Percentiles rank a stretch among this genome's conserved stretches.
phyloP scores from a whole-genome alignment of 2,113 vertebrate species.

The Chlamydotis undulata region DNA sequence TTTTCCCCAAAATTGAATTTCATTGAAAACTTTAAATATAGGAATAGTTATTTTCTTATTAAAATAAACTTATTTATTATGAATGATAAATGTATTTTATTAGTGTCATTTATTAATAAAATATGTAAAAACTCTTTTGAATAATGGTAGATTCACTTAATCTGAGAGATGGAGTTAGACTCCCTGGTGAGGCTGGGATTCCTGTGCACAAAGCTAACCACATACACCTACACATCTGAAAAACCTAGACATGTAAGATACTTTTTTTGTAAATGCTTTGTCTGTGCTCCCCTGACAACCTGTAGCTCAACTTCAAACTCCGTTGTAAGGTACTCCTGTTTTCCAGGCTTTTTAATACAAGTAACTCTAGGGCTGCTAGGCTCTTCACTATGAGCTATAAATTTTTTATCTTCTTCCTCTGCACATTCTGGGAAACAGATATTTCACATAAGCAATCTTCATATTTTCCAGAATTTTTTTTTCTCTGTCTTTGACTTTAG shows the following conservation, averaged over 20 bases:
- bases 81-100: not conserved
- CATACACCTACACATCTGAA: not conserved
- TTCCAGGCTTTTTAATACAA: not conserved
- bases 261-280: not conserved
- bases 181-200: not conserved
- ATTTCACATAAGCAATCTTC: not conserved
- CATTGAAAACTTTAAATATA: not conserved
- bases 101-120: not conserved
- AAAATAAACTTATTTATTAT: not conserved
- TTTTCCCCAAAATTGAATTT: not conserved
- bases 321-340: not conserved
- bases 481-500: not conserved
- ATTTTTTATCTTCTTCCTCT: not conserved
- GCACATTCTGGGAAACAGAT: not conserved
- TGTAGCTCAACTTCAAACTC: not conserved
- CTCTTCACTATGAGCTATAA: not conserved
- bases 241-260: not conserved
- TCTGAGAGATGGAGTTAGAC: not conserved
- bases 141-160: not conserved
- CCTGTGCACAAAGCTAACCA: not conserved
- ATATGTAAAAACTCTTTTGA: not conserved
- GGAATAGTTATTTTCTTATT: not conserved
- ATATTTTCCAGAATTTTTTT: not conserved
- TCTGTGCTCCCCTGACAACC: not conserved
- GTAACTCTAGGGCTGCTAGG: not conserved